Percentiles rank a stretch among this genome's conserved stretches.
phyloP scores from a whole-genome alignment of 2,113 vertebrate species.

The Xyliphius kryptos region DNA sequence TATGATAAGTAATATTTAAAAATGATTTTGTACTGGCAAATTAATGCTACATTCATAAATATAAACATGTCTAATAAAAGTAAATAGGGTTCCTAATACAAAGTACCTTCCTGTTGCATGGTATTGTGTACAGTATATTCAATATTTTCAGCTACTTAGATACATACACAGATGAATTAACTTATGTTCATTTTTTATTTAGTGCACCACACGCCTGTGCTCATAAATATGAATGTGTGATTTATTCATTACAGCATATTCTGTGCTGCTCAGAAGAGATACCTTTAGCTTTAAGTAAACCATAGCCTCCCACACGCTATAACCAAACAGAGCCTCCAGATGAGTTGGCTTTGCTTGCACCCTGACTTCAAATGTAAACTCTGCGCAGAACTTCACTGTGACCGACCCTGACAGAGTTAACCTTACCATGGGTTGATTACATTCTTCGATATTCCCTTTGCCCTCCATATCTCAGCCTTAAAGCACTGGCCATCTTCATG shows the following conservation, averaged over 20 bases:
- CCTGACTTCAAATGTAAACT: constrained; percentile 21
- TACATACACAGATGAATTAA: no score
- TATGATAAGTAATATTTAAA: no score
- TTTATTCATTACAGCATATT: constrained; percentile 13
- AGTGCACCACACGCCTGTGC: background rate
- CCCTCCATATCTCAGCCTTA: constrained; percentile 22
- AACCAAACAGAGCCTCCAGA: constrained; percentile 5
- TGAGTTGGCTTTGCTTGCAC: constrained; percentile 13
- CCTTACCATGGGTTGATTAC: constrained; percentile 6
- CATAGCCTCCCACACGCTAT: background rate
- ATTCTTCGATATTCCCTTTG: constrained; percentile 4
- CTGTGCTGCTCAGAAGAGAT: constrained; percentile 1
- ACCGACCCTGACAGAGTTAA: constrained; percentile 14
- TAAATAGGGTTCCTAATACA: no score
- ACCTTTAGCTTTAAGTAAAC: constrained; percentile 1
- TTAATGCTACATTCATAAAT: no score
- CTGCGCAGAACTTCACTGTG: constrained; percentile 15
- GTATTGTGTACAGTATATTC: no score
- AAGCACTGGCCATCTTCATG: constrained; percentile 22
- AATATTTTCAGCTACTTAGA: no score
- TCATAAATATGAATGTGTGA: constrained; percentile 7
- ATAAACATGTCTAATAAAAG: no score
- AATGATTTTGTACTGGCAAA: no score
- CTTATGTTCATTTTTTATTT: no score
- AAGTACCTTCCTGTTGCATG: no score